Percentiles rank a stretch among this genome's conserved stretches.
phyloP scores from a whole-genome alignment of 2,113 vertebrate species.

The Nesospiza acunhae region DNA sequence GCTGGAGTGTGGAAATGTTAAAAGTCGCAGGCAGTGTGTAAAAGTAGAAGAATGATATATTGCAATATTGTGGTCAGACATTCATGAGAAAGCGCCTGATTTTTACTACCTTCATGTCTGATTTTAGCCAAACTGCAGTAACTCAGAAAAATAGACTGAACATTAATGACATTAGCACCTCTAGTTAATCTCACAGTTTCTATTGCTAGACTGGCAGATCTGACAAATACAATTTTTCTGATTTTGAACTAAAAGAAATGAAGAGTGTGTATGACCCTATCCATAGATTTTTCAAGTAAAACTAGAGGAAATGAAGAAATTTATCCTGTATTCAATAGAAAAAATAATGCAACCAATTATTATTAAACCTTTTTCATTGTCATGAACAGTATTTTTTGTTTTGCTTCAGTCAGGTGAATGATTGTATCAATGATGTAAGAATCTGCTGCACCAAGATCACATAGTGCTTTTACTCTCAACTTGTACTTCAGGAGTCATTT shows the following conservation, averaged over 20 bases:
- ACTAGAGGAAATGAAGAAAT: neutral
- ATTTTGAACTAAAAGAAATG: neutral
- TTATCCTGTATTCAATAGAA: neutral
- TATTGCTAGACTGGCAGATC: neutral
- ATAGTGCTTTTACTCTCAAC: neutral
- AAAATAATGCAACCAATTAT: neutral
- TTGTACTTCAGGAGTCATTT: neutral
- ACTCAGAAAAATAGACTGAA: neutral
- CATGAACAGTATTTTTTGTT: neutral
- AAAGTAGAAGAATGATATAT: constrained; percentile 23
- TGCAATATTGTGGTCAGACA: neutral
- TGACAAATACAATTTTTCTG: neutral
- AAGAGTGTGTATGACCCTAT: neutral
- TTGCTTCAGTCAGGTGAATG: neutral
- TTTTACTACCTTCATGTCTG: constrained; percentile 17
- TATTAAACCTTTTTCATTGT: neutral
- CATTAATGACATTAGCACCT: neutral
- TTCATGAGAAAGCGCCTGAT: neutral
- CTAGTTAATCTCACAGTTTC: neutral
- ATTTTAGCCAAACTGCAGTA: neutral
- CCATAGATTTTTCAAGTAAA: neutral
- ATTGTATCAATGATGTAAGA: neutral
- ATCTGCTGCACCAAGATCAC: neutral
- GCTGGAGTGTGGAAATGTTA: constrained; percentile 14
- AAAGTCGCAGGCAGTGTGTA: neutral